These are phyloP conservation scores for Nemopilema nomurai DNA, from an alignment of 30 jellyfish, hydroid and myxozoan species.

Conservation along the genomic window DNA sequence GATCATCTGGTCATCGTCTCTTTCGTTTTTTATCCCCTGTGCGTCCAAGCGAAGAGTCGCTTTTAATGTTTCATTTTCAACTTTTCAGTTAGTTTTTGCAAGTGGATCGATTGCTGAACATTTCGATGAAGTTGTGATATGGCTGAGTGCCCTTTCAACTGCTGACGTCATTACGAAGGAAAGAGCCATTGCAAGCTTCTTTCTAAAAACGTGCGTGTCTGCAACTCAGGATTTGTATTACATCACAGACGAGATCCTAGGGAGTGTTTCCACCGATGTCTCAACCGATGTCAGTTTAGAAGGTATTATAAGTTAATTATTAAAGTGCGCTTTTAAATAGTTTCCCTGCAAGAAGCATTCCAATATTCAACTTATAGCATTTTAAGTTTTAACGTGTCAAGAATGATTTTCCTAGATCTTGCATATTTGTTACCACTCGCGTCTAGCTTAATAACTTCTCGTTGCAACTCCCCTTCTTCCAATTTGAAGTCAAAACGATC, in stretches of 20 bases:
- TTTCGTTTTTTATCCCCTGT: background rate
- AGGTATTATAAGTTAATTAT: background rate
- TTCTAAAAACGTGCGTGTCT: background rate
- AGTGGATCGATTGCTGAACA: slow-evolving; percentile 26
- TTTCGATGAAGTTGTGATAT: slow-evolving; percentile 16
- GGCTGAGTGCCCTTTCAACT: slow-evolving; percentile 26
- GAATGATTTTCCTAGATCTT: too few species aligned
- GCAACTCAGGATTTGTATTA: slow-evolving; percentile 34
- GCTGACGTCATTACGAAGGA: background rate
- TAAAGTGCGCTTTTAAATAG: too few species aligned
- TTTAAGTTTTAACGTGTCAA: too few species aligned
- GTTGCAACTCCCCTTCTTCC: too few species aligned
- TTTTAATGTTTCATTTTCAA: background rate
- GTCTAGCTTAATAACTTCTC: too few species aligned
- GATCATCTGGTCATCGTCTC: too few species aligned
- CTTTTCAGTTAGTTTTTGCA: slow-evolving; percentile 25
- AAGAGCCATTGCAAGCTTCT: background rate
- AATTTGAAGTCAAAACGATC: too few species aligned
- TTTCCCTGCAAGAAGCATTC: too few species aligned
- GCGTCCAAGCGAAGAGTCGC: background rate
- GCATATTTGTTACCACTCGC: too few species aligned
- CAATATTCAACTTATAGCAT: too few species aligned
- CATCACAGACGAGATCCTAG: slow-evolving; percentile 34
- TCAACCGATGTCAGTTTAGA: background rate
- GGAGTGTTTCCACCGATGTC: background rate